These are phyloP conservation scores for Petrocephalus schoutedeni DNA, from an alignment of 2,797 vertebrate species.

Conservation along the genomic window DNA sequence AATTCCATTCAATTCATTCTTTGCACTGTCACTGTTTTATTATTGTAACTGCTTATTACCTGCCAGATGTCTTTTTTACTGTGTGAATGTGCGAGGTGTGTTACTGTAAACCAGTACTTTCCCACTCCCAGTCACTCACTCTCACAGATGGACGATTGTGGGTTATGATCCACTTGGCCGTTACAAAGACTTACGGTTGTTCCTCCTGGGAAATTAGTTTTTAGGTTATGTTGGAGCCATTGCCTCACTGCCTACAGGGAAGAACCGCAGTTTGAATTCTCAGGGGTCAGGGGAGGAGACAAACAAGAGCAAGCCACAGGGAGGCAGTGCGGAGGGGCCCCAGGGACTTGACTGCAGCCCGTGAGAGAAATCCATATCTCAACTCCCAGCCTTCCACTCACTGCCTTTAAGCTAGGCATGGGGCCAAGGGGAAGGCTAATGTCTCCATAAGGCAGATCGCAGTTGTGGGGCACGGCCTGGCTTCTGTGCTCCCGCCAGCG, in stretches of 20 bases:
- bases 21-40: not conserved
- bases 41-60: not conserved
- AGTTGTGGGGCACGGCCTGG: conserved; percentile 50
- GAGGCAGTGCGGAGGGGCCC: conserved; percentile 31
- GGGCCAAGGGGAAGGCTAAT: conserved; percentile 65
- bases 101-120: not conserved
- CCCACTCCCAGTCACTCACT: not conserved
- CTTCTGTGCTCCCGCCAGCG: conserved; percentile 72
- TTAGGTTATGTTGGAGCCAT: not conserved
- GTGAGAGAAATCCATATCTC: conserved; percentile 53
- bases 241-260: not conserved
- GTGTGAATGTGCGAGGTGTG: not conserved
- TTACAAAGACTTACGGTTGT: not conserved
- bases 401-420: conserved; percentile 56
- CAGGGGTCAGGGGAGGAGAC: not conserved
- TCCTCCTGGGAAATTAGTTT: not conserved
- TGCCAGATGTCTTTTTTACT: not conserved
- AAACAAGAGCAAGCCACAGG: not conserved
- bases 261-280: not conserved
- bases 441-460: conserved; percentile 67
- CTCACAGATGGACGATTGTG: not conserved
- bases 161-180: not conserved
- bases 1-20: not conserved
- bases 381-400: conserved; percentile 36
- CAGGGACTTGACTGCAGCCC: conserved; percentile 65